A percentile compares a stretch with the other conserved stretches of the same genome.
Evolutionary conservation across 2,888 invertebrate species (phyloP).

Genomic region (Philaethria dido): DNA sequence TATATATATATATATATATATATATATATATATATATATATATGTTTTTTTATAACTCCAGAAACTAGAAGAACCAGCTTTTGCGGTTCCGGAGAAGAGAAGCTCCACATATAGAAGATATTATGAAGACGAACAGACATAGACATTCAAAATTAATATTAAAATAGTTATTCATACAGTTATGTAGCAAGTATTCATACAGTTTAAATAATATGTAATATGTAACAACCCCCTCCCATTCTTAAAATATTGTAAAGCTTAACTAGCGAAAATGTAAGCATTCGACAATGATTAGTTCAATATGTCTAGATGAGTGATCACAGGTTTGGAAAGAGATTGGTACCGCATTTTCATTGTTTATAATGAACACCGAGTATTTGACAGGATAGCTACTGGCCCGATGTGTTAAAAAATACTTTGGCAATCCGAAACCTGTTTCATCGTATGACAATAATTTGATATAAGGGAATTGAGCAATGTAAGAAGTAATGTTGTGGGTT

Average conservation of each 20-base stretch:
- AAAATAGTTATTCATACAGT: no score
- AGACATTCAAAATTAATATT: neutral
- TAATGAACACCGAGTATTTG: neutral
- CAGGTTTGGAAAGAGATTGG: neutral
- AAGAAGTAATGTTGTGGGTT: no score
- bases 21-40: neutral
- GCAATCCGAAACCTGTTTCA: no score
- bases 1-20: no score
- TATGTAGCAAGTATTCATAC: no score
- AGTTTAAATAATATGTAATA: no score
- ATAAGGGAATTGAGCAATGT: no score
- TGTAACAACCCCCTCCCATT: neutral
- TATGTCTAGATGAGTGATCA: neutral
- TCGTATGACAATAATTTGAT: no score
- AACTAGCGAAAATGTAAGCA: constrained; percentile 4
- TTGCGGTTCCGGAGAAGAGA: neutral
- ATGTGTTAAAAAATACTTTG: no score
- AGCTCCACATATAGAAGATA: neutral
- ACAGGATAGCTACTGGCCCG: neutral
- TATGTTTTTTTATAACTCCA: neutral
- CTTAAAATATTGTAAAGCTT: neutral
- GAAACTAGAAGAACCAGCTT: neutral
- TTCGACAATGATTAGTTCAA: neutral
- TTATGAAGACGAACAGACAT: neutral
- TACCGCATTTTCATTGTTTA: neutral